phyloP scores from a whole-genome alignment of 2,888 invertebrate genomes.

The Tolmerus cingulatus region DNA sequence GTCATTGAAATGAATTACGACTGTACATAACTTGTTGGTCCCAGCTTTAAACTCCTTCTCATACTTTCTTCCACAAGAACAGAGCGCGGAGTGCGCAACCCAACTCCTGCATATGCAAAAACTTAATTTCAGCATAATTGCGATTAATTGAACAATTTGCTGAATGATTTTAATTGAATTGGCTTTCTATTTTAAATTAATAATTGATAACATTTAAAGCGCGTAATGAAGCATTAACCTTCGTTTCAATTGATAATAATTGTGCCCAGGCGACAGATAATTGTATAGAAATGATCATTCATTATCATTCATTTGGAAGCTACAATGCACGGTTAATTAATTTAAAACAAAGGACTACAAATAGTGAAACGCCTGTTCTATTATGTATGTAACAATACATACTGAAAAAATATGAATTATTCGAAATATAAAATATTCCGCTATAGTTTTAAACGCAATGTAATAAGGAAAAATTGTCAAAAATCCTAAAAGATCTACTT shows the following conservation, averaged over 20 bases:
- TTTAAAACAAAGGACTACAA: not conserved
- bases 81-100: not conserved
- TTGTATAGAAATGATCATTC: not conserved
- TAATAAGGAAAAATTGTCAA: no score
- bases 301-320: not conserved
- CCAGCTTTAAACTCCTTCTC: not conserved
- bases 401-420: no score
- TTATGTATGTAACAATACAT: no score
- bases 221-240: not conserved
- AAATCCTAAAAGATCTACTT: no score
- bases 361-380: not conserved
- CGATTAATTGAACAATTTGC: not conserved
- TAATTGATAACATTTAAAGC: not conserved
- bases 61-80: not conserved
- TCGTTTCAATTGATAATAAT: not conserved
- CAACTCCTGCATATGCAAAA: not conserved
- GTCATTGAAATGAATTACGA: not conserved
- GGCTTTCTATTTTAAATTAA: not conserved
- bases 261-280: not conserved
- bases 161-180: not conserved
- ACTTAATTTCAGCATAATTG: not conserved
- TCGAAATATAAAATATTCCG: no score
- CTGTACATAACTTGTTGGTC: not conserved
- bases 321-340: not conserved
- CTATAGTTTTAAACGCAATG: no score